Conservation (phyloP, 2,113 vertebrate genomes). For the Thamnaconus septentrionalis region DNA sequence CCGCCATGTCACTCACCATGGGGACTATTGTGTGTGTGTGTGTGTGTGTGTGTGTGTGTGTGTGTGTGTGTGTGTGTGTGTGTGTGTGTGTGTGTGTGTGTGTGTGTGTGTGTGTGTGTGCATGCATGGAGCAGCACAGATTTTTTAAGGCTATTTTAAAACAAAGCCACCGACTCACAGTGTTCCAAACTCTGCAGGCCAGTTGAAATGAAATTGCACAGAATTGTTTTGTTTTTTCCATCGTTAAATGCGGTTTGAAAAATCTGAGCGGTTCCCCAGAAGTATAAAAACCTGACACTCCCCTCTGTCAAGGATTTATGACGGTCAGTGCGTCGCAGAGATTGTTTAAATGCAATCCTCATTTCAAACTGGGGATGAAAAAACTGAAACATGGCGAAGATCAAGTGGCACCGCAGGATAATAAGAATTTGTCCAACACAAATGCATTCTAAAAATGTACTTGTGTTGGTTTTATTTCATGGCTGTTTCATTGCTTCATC, state of each 20-base stretch:
- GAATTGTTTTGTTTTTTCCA: too few species aligned
- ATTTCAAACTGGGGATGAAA: neutral
- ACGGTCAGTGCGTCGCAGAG: neutral
- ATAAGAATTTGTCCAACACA: constrained; percentile 1
- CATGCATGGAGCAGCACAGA: too few species aligned
- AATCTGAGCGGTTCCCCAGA: neutral
- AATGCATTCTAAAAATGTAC: neutral
- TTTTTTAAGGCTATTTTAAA: too few species aligned
- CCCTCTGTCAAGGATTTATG: neutral
- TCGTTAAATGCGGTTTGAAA: constrained; percentile 3
- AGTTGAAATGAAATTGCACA: too few species aligned
- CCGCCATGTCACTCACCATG: constrained; percentile 38
- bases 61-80: neutral
- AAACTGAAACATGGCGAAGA: neutral
- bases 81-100: constrained; percentile 1
- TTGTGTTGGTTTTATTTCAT: neutral
- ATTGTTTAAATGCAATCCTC: constrained; percentile 7
- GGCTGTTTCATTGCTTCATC: constrained; percentile 1
- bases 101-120: neutral
- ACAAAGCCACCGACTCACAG: too few species aligned
- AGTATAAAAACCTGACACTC: neutral
- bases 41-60: constrained; percentile 1
- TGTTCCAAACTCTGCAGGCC: too few species aligned
- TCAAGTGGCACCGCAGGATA: constrained; percentile 4
- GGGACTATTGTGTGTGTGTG: constrained; percentile 9